phyloP scores from a whole-genome alignment of 2,888 invertebrate species.

The Drosophila setosimentum region DNA sequence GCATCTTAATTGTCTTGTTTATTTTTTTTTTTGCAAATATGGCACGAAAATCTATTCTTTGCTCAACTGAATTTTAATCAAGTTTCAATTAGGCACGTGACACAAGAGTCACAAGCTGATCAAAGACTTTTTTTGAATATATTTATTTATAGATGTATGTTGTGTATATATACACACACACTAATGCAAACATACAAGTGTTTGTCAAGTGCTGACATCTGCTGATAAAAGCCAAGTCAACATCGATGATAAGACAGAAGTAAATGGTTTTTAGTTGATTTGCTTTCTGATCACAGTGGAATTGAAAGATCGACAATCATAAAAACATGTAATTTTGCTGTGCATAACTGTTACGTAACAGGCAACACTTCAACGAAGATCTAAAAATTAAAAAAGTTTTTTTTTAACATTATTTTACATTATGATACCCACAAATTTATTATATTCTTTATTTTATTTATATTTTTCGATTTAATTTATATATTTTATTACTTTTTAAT shows the following conservation, averaged over 20 bases:
- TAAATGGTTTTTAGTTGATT: slow-evolving; percentile 27
- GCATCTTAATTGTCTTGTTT: neutral
- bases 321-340: neutral
- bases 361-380: neutral
- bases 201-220: slow-evolving; percentile 17
- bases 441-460: neutral
- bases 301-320: slow-evolving; percentile 7
- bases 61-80: slow-evolving; percentile 29
- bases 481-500: too few species aligned
- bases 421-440: neutral
- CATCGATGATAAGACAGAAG: slow-evolving; percentile 34
- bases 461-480: too few species aligned
- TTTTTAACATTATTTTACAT: neutral
- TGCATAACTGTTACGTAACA: neutral
- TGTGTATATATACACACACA: neutral
- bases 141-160: neutral
- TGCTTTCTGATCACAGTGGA: slow-evolving; percentile 20
- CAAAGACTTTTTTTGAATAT: neutral
- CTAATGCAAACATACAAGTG: slow-evolving; percentile 9
- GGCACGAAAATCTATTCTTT: slow-evolving; percentile 8
- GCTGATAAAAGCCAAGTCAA: slow-evolving; percentile 28
- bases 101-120: slow-evolving; percentile 1
- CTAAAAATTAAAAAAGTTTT: neutral
- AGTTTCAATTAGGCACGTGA: slow-evolving; percentile 35
- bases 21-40: slow-evolving; percentile 1